A percentile compares a stretch with the other conserved stretches of the same genome.
These are phyloP conservation scores for Drosophila triauraria DNA, from an alignment of 1,140 invertebrate species.

Conservation along the genomic window DNA sequence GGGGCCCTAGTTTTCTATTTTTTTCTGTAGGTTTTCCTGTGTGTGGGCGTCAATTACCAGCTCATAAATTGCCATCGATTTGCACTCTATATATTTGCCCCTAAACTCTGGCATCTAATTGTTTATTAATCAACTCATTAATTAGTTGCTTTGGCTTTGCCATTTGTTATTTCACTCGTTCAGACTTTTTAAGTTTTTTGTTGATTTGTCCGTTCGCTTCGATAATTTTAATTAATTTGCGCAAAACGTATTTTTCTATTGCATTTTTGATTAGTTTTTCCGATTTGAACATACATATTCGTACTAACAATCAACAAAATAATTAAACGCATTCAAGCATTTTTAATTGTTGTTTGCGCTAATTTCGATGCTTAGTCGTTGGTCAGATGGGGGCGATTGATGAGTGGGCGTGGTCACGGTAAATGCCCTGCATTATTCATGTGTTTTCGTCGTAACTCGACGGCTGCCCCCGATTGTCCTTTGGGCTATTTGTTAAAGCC, in stretches of 20 bases:
- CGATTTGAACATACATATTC: constrained; percentile 58
- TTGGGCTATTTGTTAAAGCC: constrained; percentile 36
- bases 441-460: constrained; percentile 41
- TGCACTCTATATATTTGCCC: constrained; percentile 38
- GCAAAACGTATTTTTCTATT: constrained; percentile 60
- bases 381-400: not conserved
- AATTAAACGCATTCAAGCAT: constrained; percentile 84
- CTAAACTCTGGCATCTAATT: constrained; percentile 38
- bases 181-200: constrained; percentile 15
- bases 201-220: constrained; percentile 50
- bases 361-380: constrained; percentile 69
- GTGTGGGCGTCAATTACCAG: constrained; percentile 65
- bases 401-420: constrained; percentile 23
- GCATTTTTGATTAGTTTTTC: constrained; percentile 78
- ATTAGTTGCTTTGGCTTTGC: constrained; percentile 37
- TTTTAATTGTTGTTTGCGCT: constrained; percentile 78
- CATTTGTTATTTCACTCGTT: constrained; percentile 45
- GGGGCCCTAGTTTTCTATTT: not conserved
- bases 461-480: constrained; percentile 23
- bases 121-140: constrained; percentile 76
- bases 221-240: constrained; percentile 78
- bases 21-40: constrained; percentile 19
- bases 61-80: constrained; percentile 60
- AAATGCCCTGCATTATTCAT: constrained; percentile 67
- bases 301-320: constrained; percentile 71